These are phyloP conservation scores for Mionectes olivaceus DNA, from an alignment of 2,797 vertebrate genomes.

Conservation along the genomic window DNA sequence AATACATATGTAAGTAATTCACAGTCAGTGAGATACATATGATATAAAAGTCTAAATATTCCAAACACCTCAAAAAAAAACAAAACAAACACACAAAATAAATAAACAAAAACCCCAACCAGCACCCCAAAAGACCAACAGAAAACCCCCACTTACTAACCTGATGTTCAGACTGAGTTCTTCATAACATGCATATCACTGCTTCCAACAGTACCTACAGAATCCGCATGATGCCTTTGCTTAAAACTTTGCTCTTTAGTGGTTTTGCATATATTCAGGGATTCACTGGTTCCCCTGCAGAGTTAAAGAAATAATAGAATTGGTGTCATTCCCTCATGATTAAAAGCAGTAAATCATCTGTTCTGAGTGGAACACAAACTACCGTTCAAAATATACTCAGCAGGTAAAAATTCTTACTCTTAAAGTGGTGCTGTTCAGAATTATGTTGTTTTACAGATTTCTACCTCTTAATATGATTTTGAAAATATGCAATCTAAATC, in stretches of 20 bases:
- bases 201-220: neutral
- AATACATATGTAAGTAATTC: neutral
- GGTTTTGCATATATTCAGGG: neutral
- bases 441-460: neutral
- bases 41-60: neutral
- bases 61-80: neutral
- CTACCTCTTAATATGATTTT: neutral
- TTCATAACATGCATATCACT: neutral
- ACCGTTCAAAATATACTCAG: neutral
- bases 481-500: neutral
- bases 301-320: neutral
- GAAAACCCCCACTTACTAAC: neutral
- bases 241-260: neutral
- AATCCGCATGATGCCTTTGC: neutral
- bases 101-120: neutral
- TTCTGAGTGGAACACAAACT: neutral
- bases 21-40: neutral
- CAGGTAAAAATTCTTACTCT: neutral
- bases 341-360: neutral
- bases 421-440: neutral
- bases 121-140: neutral
- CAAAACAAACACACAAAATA: rapidly evolving
- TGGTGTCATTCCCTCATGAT: neutral
- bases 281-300: neutral
- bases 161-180: neutral